Conservation (phyloP, 2,797 vertebrate species). For the Urophycis tenuis region DNA sequence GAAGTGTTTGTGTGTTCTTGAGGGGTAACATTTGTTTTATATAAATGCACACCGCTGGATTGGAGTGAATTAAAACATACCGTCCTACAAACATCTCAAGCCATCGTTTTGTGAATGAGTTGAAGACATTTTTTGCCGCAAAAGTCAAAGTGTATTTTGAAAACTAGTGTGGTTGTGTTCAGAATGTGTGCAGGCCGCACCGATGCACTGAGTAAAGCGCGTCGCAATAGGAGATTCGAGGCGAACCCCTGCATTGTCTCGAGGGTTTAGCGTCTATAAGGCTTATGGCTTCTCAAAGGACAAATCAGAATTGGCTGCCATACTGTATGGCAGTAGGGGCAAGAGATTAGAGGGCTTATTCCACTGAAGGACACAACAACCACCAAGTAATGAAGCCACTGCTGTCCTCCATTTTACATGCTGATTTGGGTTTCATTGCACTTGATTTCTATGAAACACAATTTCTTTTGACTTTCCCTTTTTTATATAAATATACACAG, state of each 20-base stretch:
- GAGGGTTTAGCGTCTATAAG: constrained; percentile 56
- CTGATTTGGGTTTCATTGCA: not conserved
- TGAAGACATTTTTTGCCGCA: not conserved
- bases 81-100: not conserved
- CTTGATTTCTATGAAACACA: not conserved
- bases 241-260: constrained; percentile 35
- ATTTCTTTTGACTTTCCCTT: not conserved
- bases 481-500: not conserved
- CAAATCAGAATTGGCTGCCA: constrained; percentile 40
- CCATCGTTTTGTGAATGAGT: not conserved
- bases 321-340: constrained; percentile 31
- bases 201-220: constrained; percentile 11
- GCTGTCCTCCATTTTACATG: not conserved
- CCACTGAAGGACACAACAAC: constrained; percentile 46
- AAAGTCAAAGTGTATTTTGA: not conserved
- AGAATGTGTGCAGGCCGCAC: not conserved
- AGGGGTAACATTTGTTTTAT: not conserved
- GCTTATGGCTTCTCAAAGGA: constrained; percentile 55
- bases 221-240: constrained; percentile 39
- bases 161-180: not conserved
- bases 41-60: not conserved
- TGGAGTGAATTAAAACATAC: not conserved
- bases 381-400: constrained; percentile 21
- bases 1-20: not conserved
- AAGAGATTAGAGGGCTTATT: constrained; percentile 51